These are phyloP conservation scores for Aurelia sp. DNA, from an alignment of 30 jellyfish, hydroid and myxozoan species.

Conservation along the genomic window DNA sequence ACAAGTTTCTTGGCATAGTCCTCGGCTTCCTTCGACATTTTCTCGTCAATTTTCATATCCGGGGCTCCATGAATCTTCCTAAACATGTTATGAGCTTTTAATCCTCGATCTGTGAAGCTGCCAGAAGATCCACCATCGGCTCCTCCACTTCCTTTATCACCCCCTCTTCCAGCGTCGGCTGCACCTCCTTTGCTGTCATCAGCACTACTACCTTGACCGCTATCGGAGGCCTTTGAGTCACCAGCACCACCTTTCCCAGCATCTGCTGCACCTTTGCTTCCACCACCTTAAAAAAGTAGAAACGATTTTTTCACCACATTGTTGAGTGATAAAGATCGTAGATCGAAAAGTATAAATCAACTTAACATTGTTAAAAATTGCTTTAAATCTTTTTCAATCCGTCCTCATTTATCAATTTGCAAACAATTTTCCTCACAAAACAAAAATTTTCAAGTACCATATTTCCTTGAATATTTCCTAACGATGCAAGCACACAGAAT, in stretches of 20 bases:
- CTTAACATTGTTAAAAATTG: too few relatives aligned
- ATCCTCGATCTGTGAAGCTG: conserved; percentile 38
- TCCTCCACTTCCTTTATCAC: conserved; percentile 1
- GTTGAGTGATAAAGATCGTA: too few relatives aligned
- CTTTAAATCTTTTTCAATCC: too few relatives aligned
- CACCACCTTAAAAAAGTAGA: too few relatives aligned
- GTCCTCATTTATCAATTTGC: too few relatives aligned
- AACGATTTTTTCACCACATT: too few relatives aligned
- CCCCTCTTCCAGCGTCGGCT: conserved; percentile 52
- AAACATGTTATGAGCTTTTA: conserved; percentile 73
- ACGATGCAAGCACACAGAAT: too few relatives aligned
- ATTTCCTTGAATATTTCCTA: too few relatives aligned
- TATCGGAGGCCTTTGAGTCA: conserved; percentile 1
- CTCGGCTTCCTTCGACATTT: conserved; percentile 59
- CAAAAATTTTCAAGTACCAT: too few relatives aligned
- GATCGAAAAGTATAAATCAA: too few relatives aligned
- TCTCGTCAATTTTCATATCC: conserved; percentile 38
- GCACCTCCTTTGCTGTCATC: conserved; percentile 11
- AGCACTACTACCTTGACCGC: conserved; percentile 38
- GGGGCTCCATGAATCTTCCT: conserved; percentile 77
- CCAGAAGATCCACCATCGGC: neutral
- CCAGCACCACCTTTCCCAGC: conserved; percentile 39
- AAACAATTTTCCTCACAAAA: too few relatives aligned
- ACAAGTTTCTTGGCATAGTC: conserved; percentile 82
- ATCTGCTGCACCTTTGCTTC: neutral